Percentiles rank a stretch among this genome's conserved stretches.
These are phyloP conservation scores for Geotrupes spiniger DNA, from an alignment of 2,888 invertebrate species.

Conservation along the genomic window DNA sequence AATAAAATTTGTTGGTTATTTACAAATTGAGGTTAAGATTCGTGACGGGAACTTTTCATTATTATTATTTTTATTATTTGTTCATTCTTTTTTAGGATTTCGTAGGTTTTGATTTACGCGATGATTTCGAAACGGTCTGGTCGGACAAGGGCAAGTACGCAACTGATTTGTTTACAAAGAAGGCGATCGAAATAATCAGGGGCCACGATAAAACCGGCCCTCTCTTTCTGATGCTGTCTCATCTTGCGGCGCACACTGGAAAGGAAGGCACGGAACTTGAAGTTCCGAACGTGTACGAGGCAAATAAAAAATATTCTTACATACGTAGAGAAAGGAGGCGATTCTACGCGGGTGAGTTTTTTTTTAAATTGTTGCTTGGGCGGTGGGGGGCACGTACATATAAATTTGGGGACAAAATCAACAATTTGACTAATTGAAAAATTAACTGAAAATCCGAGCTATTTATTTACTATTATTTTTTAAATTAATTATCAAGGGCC, in stretches of 20 bases:
- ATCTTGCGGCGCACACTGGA: slow-evolving; percentile 74
- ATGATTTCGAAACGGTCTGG: slow-evolving; percentile 50
- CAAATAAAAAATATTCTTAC: slow-evolving; percentile 63
- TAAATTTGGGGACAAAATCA: too few relatives aligned
- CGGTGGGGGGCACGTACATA: too few relatives aligned
- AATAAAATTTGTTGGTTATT: too few relatives aligned
- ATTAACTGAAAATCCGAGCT: too few relatives aligned
- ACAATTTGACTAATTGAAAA: too few relatives aligned
- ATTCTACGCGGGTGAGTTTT: slow-evolving; percentile 64
- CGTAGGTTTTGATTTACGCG: slow-evolving; percentile 51
- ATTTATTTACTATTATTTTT: too few relatives aligned
- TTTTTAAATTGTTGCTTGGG: not conserved
- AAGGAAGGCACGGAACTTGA: slow-evolving; percentile 61
- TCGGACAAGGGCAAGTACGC: slow-evolving; percentile 60
- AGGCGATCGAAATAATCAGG: slow-evolving; percentile 62
- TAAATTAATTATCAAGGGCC: too few relatives aligned
- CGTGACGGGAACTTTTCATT: too few relatives aligned
- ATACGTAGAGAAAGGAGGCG: slow-evolving; percentile 64
- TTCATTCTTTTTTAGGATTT: slow-evolving; percentile 45
- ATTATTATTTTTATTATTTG: too few relatives aligned
- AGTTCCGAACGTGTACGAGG: slow-evolving; percentile 59
- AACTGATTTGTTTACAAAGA: slow-evolving; percentile 67
- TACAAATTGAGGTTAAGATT: too few relatives aligned
- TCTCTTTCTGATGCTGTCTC: slow-evolving; percentile 74
- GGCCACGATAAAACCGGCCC: slow-evolving; percentile 60